These are phyloP conservation scores for Lipotes vexillifer DNA, from an alignment of 2,113 vertebrate genomes.

Conservation along the genomic window DNA sequence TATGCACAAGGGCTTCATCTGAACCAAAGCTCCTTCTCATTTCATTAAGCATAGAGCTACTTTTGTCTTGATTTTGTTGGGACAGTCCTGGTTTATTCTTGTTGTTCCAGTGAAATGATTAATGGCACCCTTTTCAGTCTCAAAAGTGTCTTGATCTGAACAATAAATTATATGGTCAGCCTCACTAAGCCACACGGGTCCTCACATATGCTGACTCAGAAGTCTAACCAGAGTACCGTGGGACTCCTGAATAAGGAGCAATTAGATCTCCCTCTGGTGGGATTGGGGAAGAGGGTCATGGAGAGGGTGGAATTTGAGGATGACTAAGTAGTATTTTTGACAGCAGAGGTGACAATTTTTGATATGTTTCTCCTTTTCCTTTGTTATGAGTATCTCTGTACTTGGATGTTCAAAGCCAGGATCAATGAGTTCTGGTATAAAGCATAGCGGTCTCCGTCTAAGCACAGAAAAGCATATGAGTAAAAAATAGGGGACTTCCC, in stretches of 20 bases:
- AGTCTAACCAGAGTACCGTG: background rate
- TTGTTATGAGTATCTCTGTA: background rate
- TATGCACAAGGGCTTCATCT: background rate
- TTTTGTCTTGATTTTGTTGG: background rate
- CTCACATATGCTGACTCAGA: background rate
- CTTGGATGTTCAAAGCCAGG: background rate
- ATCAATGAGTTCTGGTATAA: background rate
- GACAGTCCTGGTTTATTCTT: background rate
- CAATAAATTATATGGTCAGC: background rate
- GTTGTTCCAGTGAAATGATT: conserved; percentile 14
- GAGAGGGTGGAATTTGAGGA: background rate
- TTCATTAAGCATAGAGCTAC: background rate
- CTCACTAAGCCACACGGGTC: background rate
- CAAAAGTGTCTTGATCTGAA: background rate
- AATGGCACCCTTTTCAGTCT: background rate
- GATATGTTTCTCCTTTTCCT: background rate
- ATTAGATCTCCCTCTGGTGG: background rate
- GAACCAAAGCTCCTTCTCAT: background rate
- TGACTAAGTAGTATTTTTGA: background rate
- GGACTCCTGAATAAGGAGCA: background rate
- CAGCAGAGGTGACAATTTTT: background rate
- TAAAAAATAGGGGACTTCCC: background rate
- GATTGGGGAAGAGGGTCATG: background rate
- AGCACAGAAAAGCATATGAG: background rate
- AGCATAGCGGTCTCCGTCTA: background rate